phyloP scores from a whole-genome alignment of 1,140 invertebrate genomes.

The Ips nitidus region DNA sequence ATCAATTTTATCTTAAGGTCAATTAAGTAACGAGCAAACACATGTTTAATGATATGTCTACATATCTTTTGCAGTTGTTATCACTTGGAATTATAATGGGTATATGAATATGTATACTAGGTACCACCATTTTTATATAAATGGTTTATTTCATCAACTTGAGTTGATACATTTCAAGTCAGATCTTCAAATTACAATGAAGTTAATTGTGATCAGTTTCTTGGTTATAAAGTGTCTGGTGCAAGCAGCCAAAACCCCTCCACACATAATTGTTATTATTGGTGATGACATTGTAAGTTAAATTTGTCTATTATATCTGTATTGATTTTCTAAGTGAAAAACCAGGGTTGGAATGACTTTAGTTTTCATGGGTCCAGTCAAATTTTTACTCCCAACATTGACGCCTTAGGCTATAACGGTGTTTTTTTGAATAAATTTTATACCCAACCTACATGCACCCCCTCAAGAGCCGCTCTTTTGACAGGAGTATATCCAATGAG shows the following conservation, averaged over 20 bases:
- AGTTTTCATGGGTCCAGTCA: slow-evolving; percentile 84
- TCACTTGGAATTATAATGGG: no score
- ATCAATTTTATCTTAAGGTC: no score
- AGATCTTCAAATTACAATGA: no score
- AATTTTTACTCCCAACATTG: slow-evolving; percentile 83
- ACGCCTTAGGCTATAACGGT: slow-evolving; percentile 75
- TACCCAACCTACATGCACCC: slow-evolving; percentile 73
- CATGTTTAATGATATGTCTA: no score
- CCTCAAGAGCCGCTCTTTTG: slow-evolving; percentile 74
- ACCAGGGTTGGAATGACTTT: slow-evolving; percentile 86
- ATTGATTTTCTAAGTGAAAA: background rate
- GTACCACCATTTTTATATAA: no score
- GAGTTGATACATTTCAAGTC: no score
- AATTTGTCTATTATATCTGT: slow-evolving; percentile 1
- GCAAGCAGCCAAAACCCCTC: slow-evolving; percentile 1
- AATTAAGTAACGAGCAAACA: no score
- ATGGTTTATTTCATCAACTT: no score
- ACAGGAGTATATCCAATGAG: slow-evolving; percentile 84
- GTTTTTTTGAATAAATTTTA: slow-evolving; percentile 74
- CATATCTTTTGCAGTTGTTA: no score
- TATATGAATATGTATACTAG: no score
- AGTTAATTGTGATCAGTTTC: no score
- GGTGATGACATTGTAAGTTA: slow-evolving; percentile 41
- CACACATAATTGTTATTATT: slow-evolving; percentile 36
- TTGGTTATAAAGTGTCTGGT: background rate